Percentiles rank a stretch among this genome's conserved stretches.
Evolutionary conservation across 1,140 invertebrate genomes (phyloP).

Genomic region (Lepidostoma basale): DNA sequence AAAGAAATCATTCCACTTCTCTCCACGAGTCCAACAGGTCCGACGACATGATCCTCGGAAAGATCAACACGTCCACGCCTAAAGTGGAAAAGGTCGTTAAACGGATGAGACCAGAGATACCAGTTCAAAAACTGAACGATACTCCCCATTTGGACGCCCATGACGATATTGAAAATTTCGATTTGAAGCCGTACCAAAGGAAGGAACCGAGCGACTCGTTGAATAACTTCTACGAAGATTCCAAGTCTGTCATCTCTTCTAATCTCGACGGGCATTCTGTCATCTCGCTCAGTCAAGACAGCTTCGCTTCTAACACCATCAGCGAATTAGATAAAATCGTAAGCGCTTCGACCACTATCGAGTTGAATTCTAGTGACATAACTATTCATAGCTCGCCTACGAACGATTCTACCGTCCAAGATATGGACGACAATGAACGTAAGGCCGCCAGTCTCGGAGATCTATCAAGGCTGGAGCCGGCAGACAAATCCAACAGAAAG

Average conservation of each 20-base stretch:
- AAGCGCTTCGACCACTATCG: conserved; percentile 63
- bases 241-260: conserved; percentile 58
- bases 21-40: conserved; percentile 36
- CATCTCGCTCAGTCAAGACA: conserved; percentile 52
- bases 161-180: conserved; percentile 58
- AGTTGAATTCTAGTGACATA: conserved; percentile 74
- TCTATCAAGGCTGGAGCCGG: conserved; percentile 73
- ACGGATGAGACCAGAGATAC: conserved; percentile 41
- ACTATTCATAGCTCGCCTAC: conserved; percentile 73
- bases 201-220: conserved; percentile 58
- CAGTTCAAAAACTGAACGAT: conserved; percentile 53
- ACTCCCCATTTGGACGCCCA: conserved; percentile 49
- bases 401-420: conserved; percentile 61
- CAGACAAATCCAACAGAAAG: conserved; percentile 54
- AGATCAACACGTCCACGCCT: conserved; percentile 46
- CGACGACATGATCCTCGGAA: conserved; percentile 44
- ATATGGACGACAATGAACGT: conserved; percentile 68
- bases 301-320: conserved; percentile 44
- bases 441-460: conserved; percentile 83
- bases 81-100: conserved; percentile 43
- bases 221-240: conserved; percentile 60
- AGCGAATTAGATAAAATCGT: conserved; percentile 59
- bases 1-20: conserved; percentile 18
- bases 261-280: conserved; percentile 58
- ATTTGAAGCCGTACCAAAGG: conserved; percentile 51